Evolutionary conservation across 2,797 vertebrate species (phyloP).

Genomic region (Gallinago nigripennis): DNA sequence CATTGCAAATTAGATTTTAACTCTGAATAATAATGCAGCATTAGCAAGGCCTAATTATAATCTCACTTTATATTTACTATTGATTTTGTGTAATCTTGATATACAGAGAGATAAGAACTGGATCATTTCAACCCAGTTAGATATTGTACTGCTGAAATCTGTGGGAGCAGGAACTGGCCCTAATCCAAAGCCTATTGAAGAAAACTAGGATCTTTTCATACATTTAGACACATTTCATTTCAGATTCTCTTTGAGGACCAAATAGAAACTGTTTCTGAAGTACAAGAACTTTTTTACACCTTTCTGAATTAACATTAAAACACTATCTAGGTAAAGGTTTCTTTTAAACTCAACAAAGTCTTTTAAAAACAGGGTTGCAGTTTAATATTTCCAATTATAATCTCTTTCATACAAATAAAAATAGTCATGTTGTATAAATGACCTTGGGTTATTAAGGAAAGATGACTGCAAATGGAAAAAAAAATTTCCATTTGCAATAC

Average conservation of each 20-base stretch:
- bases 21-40: slow-evolving; percentile 25
- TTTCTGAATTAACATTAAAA: not conserved
- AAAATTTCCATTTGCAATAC: slow-evolving; percentile 20
- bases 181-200: not conserved
- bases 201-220: not conserved
- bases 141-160: not conserved
- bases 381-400: not conserved
- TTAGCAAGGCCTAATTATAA: slow-evolving; percentile 30
- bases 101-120: slow-evolving; percentile 13
- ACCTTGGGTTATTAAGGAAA: slow-evolving; percentile 17
- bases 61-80: slow-evolving; percentile 15
- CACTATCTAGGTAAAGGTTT: not conserved
- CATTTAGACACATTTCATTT: not conserved
- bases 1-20: slow-evolving; percentile 45
- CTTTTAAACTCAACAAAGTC: not conserved
- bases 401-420: slow-evolving; percentile 20
- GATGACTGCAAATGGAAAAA: slow-evolving; percentile 18
- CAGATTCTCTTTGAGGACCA: not conserved
- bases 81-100: slow-evolving; percentile 26
- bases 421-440: not conserved
- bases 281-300: not conserved
- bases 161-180: not conserved
- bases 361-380: not conserved
- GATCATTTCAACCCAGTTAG: not conserved
- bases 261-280: not conserved